Evolutionary conservation across 2,797 vertebrate species (phyloP).

Genomic region (Acanthurus tractus): DNA sequence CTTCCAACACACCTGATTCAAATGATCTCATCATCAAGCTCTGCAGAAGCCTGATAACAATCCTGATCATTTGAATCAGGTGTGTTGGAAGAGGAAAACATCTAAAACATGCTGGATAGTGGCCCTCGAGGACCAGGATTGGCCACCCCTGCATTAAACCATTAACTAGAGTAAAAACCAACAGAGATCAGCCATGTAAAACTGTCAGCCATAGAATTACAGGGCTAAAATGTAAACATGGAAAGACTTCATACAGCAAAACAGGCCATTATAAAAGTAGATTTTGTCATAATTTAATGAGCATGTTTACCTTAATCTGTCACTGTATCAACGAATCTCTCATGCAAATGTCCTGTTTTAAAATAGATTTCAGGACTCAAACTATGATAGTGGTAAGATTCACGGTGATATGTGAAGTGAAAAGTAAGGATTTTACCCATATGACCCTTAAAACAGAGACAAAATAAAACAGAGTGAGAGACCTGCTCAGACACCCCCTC

Average conservation of each 20-base stretch:
- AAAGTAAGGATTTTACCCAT: conserved; percentile 11
- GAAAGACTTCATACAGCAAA: conserved; percentile 11
- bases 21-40: no score
- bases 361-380: not conserved
- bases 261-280: conserved; percentile 3
- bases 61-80: no score
- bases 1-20: no score
- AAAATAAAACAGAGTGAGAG: conserved; percentile 62
- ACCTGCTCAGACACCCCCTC: conserved; percentile 93
- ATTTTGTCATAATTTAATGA: not conserved
- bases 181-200: not conserved
- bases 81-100: no score
- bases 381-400: not conserved
- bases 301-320: not conserved
- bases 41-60: no score
- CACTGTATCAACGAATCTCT: not conserved
- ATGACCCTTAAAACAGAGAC: conserved; percentile 50
- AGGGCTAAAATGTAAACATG: not conserved
- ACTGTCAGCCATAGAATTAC: not conserved
- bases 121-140: no score
- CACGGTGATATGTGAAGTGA: conserved; percentile 6
- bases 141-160: no score
- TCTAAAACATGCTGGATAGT: no score
- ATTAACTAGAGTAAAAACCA: not conserved
- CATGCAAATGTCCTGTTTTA: not conserved